Conservation (phyloP, 2,888 invertebrate genomes). For the Spodoptera picta region DNA sequence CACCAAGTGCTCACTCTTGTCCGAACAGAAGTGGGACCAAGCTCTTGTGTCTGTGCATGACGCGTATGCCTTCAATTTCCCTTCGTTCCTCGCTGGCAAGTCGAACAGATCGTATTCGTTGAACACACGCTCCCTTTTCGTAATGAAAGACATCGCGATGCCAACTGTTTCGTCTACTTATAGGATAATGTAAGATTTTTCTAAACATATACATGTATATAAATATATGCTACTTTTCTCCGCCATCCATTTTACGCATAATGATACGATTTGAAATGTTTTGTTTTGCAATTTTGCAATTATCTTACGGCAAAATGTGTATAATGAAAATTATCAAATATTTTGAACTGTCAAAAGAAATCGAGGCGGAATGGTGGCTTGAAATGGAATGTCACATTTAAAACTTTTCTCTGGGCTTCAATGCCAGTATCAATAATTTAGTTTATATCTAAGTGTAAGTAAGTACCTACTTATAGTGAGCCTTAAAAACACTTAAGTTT, state of each 20-base stretch:
- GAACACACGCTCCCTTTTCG: constrained; percentile 84
- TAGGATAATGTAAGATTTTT: constrained; percentile 66
- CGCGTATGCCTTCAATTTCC: constrained; percentile 87
- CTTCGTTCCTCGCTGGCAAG: constrained; percentile 84
- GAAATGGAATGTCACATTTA: constrained; percentile 75
- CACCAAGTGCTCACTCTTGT: constrained; percentile 88
- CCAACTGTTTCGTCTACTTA: constrained; percentile 64
- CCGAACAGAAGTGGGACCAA: constrained; percentile 88
- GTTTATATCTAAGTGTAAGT: neutral
- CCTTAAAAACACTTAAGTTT: no score
- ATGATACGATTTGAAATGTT: constrained; percentile 72
- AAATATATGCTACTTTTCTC: constrained; percentile 71
- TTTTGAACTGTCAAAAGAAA: constrained; percentile 81
- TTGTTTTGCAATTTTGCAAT: constrained; percentile 67
- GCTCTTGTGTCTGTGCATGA: constrained; percentile 89
- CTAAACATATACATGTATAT: constrained; percentile 69
- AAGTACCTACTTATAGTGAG: no score
- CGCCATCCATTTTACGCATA: constrained; percentile 80
- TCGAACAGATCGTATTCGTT: constrained; percentile 82
- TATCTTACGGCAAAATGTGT: constrained; percentile 74
- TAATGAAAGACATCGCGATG: constrained; percentile 82
- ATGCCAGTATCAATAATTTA: constrained; percentile 10
- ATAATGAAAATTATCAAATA: constrained; percentile 80
- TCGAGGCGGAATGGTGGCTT: constrained; percentile 74
- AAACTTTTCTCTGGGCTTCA: constrained; percentile 33